Evolutionary conservation across 2,797 vertebrate species (phyloP).

Genomic region (Meda fulgida): DNA sequence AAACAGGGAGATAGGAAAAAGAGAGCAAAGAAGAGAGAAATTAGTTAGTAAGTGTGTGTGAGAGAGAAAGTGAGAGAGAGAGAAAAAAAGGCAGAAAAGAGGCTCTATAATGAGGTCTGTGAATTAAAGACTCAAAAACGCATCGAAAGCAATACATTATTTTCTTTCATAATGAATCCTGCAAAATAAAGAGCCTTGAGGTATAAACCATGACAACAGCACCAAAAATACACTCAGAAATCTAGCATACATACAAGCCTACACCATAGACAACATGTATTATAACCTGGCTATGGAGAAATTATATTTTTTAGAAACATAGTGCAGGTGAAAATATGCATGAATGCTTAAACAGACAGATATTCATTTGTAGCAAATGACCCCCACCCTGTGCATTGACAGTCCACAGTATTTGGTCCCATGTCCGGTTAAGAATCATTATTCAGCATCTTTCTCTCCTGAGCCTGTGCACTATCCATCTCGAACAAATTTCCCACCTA

Average conservation of each 20-base stretch:
- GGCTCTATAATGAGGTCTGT: slow-evolving; percentile 63
- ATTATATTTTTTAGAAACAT: background rate
- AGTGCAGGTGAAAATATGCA: slow-evolving; percentile 11
- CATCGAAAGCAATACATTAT: slow-evolving; percentile 59
- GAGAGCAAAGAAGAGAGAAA: slow-evolving; percentile 24
- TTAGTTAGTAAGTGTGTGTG: background rate
- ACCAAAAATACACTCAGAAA: slow-evolving; percentile 4
- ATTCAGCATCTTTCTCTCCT: slow-evolving; percentile 58
- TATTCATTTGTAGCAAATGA: slow-evolving; percentile 27
- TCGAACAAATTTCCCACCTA: slow-evolving; percentile 64
- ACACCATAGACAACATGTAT: slow-evolving; percentile 14
- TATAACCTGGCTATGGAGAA: slow-evolving; percentile 10
- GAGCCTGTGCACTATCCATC: slow-evolving; percentile 28
- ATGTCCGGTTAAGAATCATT: slow-evolving; percentile 61
- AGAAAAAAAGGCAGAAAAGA: background rate
- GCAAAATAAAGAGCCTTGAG: slow-evolving; percentile 52
- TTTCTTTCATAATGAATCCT: slow-evolving; percentile 22
- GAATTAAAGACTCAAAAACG: slow-evolving; percentile 16
- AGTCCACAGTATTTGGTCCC: slow-evolving; percentile 57
- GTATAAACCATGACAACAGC: slow-evolving; percentile 31
- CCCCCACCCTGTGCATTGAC: slow-evolving; percentile 34
- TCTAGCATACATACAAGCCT: background rate
- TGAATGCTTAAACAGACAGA: slow-evolving; percentile 23
- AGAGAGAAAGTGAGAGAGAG: background rate
- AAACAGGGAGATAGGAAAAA: slow-evolving; percentile 12